These are phyloP conservation scores for Scytalopus superciliaris DNA, from an alignment of 2,113 vertebrate genomes.

Conservation along the genomic window DNA sequence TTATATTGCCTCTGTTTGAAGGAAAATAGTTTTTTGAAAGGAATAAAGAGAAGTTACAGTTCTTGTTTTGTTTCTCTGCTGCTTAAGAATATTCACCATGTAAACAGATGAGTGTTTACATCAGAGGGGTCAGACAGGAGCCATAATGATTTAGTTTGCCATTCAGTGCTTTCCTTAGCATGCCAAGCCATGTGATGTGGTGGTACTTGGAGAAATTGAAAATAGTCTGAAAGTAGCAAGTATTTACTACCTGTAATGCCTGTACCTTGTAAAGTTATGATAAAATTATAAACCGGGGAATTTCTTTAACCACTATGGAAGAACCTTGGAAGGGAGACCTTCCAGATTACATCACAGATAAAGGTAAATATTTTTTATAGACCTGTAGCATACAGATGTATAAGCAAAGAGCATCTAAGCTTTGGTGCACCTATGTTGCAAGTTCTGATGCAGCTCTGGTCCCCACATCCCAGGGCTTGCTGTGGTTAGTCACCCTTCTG, in stretches of 20 bases:
- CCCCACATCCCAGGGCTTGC: not conserved
- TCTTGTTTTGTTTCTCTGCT: not conserved
- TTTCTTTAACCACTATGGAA: not conserved
- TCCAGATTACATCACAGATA: not conserved
- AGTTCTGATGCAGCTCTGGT: not conserved
- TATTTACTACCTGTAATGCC: not conserved
- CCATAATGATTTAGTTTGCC: not conserved
- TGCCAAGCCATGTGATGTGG: not conserved
- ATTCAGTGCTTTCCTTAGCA: not conserved
- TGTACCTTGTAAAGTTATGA: not conserved
- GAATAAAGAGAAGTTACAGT: not conserved
- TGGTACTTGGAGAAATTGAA: not conserved
- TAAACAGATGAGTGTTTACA: conserved; percentile 22
- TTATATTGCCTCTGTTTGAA: not conserved
- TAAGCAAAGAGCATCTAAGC: not conserved
- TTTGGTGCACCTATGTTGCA: rapidly evolving
- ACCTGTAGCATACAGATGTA: not conserved
- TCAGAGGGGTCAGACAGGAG: not conserved
- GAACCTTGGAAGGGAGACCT: not conserved
- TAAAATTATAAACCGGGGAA: not conserved
- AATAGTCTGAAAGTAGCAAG: not conserved
- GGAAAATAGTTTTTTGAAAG: not conserved
- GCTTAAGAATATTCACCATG: not conserved
- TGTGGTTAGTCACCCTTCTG: not conserved
- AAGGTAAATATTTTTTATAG: not conserved